phyloP scores from a whole-genome alignment of 2,113 vertebrate species.

The Mormyrus lacerda region DNA sequence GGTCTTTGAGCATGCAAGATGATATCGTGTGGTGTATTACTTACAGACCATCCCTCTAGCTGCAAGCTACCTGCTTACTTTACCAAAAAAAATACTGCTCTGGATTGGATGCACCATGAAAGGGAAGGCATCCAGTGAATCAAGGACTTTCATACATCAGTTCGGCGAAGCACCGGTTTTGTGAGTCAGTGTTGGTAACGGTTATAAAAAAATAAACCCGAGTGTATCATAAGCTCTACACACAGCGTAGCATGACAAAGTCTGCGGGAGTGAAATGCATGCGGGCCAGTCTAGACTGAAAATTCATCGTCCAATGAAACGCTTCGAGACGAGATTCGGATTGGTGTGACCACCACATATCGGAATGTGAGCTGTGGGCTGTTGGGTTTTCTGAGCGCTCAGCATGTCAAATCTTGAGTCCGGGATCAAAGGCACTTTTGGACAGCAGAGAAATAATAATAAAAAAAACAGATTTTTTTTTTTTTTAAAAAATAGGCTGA shows the following conservation, averaged over 20 bases:
- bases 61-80: neutral
- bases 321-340: neutral
- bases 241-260: neutral
- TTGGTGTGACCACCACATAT: neutral
- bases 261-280: neutral
- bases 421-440: neutral
- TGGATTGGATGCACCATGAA: neutral
- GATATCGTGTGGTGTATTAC: neutral
- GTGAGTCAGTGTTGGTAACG: neutral
- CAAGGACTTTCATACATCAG: neutral
- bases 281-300: neutral
- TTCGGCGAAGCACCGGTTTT: neutral
- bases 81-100: neutral
- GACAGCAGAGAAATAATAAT: neutral
- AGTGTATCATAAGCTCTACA: neutral
- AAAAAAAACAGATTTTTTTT: neutral
- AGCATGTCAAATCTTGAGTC: neutral
- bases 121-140: neutral
- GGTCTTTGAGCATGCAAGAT: neutral
- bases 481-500: neutral
- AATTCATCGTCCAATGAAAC: slow-evolving; percentile 1
- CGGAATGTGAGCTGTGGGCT: neutral
- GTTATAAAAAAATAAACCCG: neutral
- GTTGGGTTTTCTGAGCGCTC: neutral
- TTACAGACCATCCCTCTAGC: neutral